Conservation (phyloP, 2,797 vertebrate genomes). For the Sebastes kiyomatsui region DNA sequence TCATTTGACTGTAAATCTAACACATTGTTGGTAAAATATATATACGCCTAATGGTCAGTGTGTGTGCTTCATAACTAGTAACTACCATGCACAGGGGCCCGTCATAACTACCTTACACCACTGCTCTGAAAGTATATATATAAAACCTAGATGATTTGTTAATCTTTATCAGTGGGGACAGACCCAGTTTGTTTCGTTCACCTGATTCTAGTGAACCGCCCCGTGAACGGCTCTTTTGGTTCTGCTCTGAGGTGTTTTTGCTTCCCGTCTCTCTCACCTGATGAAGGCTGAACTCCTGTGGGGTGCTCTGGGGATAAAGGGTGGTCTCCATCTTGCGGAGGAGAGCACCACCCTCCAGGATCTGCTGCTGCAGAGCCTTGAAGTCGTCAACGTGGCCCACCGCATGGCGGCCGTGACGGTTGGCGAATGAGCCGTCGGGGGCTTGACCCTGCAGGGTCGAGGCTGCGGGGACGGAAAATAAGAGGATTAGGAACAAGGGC, state of each 20-base stretch:
- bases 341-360: constrained; percentile 82
- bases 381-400: constrained; percentile 84
- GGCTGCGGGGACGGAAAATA: neutral
- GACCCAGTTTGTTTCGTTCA: no score
- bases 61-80: no score
- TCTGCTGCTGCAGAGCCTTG: constrained; percentile 84
- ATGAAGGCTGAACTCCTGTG: constrained; percentile 55
- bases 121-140: no score
- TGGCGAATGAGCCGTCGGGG: constrained; percentile 52
- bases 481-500: neutral
- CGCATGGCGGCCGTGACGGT: constrained; percentile 74
- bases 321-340: constrained; percentile 79
- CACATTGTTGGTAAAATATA: no score
- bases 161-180: no score
- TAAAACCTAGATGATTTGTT: neutral
- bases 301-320: constrained; percentile 44
- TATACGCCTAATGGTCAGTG: no score
- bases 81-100: no score
- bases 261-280: constrained; percentile 75
- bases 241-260: neutral
- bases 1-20: no score
- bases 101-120: no score
- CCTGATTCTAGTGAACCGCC: no score
- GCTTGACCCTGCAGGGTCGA: constrained; percentile 53
- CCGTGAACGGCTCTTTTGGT: no score